phyloP scores from a whole-genome alignment of 2,113 vertebrate species.

The Leucosticte australis region DNA sequence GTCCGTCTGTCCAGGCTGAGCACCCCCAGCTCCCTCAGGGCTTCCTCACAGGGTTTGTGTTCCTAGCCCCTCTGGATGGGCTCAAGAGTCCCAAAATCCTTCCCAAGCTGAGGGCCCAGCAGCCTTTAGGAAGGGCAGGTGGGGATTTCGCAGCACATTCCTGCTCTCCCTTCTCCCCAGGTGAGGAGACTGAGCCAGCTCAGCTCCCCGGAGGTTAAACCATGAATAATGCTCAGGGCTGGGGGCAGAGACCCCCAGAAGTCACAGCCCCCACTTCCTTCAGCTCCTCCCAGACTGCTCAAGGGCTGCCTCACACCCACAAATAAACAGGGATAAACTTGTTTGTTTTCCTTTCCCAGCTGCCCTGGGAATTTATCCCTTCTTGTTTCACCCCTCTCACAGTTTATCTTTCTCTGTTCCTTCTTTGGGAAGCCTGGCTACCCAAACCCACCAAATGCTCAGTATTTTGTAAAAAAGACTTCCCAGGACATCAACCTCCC shows the following conservation, averaged over 20 bases:
- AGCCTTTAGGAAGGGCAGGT: background rate
- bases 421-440: no score
- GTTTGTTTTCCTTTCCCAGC: background rate
- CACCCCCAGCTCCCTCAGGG: background rate
- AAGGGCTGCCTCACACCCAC: background rate
- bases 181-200: no score
- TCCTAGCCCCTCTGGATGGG: no score
- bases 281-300: background rate
- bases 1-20: background rate
- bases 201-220: rapidly evolving
- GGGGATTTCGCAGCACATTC: background rate
- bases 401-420: background rate
- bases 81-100: background rate
- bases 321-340: background rate
- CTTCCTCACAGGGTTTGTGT: background rate
- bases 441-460: background rate
- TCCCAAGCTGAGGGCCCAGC: background rate
- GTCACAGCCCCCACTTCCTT: background rate
- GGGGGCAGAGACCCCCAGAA: background rate
- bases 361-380: background rate
- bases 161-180: background rate
- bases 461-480: rapidly evolving
- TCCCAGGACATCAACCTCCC: background rate
- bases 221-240: background rate
- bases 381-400: background rate